phyloP scores from a whole-genome alignment of 2,797 vertebrate species.

The Halcyon badia region DNA sequence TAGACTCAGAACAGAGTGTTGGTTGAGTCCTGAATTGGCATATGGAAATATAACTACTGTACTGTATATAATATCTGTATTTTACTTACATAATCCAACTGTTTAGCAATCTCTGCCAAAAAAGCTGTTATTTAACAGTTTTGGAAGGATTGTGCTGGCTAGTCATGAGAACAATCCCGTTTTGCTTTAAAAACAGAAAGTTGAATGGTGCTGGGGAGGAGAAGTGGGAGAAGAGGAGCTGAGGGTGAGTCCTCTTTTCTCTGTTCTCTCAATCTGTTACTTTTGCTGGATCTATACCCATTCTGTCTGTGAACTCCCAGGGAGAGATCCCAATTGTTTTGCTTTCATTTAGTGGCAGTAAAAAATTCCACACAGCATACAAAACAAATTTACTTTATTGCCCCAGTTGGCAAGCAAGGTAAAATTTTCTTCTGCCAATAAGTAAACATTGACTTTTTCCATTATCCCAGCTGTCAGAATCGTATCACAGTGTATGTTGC shows the following conservation, averaged over 20 bases:
- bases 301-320: conserved; percentile 30
- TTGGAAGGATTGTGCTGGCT: background rate
- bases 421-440: conserved; percentile 40
- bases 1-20: background rate
- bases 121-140: background rate
- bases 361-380: conserved; percentile 26
- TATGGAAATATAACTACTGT: background rate
- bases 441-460: conserved; percentile 63
- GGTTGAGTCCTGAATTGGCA: background rate
- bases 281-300: background rate
- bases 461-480: conserved; percentile 52
- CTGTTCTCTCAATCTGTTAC: background rate
- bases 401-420: conserved; percentile 53
- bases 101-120: background rate
- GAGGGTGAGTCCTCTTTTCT: background rate
- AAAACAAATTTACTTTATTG: conserved; percentile 61
- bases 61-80: background rate
- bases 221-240: conserved; percentile 10
- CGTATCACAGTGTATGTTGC: conserved; percentile 20
- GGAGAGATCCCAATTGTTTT: conserved; percentile 24
- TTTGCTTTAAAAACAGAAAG: conserved; percentile 17
- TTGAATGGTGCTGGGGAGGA: background rate
- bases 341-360: conserved; percentile 48
- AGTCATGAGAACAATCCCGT: background rate
- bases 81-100: conserved; percentile 7